phyloP scores from a whole-genome alignment of 2,888 invertebrate species.

The Agrypnus murinus region DNA sequence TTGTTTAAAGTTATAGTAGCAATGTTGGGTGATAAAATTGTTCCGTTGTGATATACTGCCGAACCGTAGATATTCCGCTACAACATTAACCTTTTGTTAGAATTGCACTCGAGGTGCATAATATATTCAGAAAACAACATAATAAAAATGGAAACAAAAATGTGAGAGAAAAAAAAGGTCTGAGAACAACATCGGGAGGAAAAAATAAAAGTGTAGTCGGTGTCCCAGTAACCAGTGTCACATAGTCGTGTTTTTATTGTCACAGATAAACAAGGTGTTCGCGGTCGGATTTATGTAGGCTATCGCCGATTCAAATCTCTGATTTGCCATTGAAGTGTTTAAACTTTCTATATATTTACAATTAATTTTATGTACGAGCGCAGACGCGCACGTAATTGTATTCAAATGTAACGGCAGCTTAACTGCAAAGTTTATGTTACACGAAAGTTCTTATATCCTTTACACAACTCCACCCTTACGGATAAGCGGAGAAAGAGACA shows the following conservation, averaged over 20 bases:
- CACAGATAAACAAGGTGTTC: slow-evolving; percentile 69
- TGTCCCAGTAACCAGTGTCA: slow-evolving; percentile 63
- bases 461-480: slow-evolving; percentile 26
- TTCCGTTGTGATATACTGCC: neutral
- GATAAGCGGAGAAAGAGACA: slow-evolving; percentile 32
- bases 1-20: slow-evolving; percentile 5
- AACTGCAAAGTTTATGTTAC: slow-evolving; percentile 44
- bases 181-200: neutral
- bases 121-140: slow-evolving; percentile 50
- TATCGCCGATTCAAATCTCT: slow-evolving; percentile 70
- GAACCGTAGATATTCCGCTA: neutral
- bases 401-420: slow-evolving; percentile 65
- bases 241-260: slow-evolving; percentile 63
- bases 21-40: neutral
- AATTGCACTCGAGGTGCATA: slow-evolving; percentile 40
- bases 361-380: slow-evolving; percentile 70
- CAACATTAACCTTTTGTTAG: slow-evolving; percentile 20
- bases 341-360: slow-evolving; percentile 71
- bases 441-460: slow-evolving; percentile 44
- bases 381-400: slow-evolving; percentile 69
- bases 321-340: slow-evolving; percentile 72
- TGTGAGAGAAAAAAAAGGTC: slow-evolving; percentile 35
- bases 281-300: slow-evolving; percentile 68
- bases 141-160: slow-evolving; percentile 55
- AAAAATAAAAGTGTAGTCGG: slow-evolving; percentile 53